Evolutionary conservation across 2,113 vertebrate genomes (phyloP).

Genomic region (Gorsachius goisagi): DNA sequence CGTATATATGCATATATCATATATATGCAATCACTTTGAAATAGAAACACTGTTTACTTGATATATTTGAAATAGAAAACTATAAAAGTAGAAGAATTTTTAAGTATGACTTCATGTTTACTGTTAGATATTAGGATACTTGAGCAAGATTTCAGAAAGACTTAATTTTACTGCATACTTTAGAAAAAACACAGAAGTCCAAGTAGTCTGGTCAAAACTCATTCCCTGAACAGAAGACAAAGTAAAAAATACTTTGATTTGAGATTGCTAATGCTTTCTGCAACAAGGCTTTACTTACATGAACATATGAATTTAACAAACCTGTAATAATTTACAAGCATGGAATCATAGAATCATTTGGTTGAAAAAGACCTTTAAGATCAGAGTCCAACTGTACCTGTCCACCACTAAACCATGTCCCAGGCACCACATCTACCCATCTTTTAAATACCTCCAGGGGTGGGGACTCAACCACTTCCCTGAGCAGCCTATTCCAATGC

Average conservation of each 20-base stretch:
- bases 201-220: neutral
- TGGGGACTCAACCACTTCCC: too few relatives aligned
- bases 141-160: neutral
- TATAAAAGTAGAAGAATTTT: neutral
- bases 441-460: too few relatives aligned
- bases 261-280: neutral
- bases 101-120: neutral
- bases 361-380: too few relatives aligned
- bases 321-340: neutral
- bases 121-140: neutral
- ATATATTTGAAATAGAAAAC: neutral
- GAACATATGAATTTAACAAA: neutral
- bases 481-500: too few relatives aligned
- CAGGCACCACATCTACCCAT: too few relatives aligned
- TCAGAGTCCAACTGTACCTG: too few relatives aligned
- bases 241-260: neutral
- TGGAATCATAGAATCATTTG: too few relatives aligned
- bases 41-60: neutral
- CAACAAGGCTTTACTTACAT: neutral
- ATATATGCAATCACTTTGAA: neutral
- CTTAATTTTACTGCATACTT: neutral
- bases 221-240: neutral
- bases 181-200: neutral
- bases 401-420: too few relatives aligned
- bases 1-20: neutral